Evolutionary conservation across 2,113 vertebrate species (phyloP).

Genomic region (Sialia sialis): DNA sequence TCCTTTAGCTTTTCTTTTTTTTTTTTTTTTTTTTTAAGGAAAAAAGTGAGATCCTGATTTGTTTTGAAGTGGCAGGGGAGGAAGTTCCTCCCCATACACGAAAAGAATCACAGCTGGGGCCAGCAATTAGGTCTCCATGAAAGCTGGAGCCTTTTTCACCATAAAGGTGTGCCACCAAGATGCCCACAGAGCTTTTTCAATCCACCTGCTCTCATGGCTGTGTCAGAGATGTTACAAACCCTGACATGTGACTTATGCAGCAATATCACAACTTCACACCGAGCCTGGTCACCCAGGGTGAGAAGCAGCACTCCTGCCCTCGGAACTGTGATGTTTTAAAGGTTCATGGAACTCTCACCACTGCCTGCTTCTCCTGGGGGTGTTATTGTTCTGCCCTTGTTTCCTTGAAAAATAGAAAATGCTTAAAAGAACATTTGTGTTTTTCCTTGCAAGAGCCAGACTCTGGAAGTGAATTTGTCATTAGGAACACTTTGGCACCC

Average conservation of each 20-base stretch:
- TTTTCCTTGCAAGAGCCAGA: background rate
- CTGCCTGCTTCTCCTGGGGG: background rate
- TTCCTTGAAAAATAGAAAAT: background rate
- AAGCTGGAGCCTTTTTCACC: background rate
- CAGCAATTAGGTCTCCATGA: background rate
- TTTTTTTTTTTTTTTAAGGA: background rate
- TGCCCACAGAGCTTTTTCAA: background rate
- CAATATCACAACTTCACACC: background rate
- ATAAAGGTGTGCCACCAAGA: background rate
- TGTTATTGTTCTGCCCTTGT: background rate
- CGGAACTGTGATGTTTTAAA: background rate
- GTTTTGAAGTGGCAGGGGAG: background rate
- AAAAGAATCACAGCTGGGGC: background rate
- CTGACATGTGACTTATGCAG: background rate
- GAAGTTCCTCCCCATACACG: rapidly evolving
- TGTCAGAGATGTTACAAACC: background rate
- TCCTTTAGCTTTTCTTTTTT: background rate
- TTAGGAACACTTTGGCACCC: background rate
- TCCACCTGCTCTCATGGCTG: background rate
- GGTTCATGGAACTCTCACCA: background rate
- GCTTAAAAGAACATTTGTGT: background rate
- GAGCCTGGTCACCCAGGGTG: background rate
- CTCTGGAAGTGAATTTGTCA: rapidly evolving
- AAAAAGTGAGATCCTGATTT: background rate
- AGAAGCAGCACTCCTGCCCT: background rate